phyloP scores from a whole-genome alignment of 2,113 vertebrate species.

The Cephalopholis sonnerati region DNA sequence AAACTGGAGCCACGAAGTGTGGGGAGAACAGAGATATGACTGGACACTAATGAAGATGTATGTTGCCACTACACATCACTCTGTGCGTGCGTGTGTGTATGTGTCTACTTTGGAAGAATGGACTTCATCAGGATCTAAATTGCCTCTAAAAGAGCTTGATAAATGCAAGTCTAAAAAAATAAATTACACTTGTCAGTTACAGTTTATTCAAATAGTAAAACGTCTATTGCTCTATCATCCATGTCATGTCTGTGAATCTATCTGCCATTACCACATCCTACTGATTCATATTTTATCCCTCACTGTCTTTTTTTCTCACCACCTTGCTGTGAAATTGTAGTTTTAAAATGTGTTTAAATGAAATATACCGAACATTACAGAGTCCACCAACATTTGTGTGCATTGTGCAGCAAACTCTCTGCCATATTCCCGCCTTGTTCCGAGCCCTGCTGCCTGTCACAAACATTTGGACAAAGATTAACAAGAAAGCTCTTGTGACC shows the following conservation, averaged over 20 bases:
- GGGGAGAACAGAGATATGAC: conserved; percentile 65
- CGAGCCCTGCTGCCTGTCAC: conserved; percentile 13
- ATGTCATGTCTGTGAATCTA: conserved; percentile 60
- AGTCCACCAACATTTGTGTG: not conserved
- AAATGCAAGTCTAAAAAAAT: conserved; percentile 62
- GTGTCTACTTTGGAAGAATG: conserved; percentile 26
- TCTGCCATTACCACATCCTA: conserved; percentile 47
- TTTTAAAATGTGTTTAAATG: conserved; percentile 17
- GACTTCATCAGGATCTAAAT: conserved; percentile 68
- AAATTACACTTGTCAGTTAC: conserved; percentile 70
- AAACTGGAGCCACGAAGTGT: conserved; percentile 45
- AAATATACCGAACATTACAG: conserved; percentile 20
- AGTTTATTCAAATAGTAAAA: conserved; percentile 69
- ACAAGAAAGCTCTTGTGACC: conserved; percentile 19
- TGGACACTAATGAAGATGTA: conserved; percentile 78
- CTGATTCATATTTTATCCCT: conserved; percentile 53
- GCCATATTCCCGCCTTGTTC: not conserved
- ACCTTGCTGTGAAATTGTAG: conserved; percentile 7
- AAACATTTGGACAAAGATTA: conserved; percentile 16
- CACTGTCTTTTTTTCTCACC: conserved; percentile 11
- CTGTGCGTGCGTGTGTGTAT: conserved; percentile 15
- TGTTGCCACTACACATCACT: conserved; percentile 66
- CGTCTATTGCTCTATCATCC: conserved; percentile 62
- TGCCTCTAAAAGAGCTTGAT: conserved; percentile 65
- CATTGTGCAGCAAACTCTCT: not conserved